These are phyloP conservation scores for Echeneis naucrates DNA, from an alignment of 2,797 vertebrate species.

Conservation along the genomic window DNA sequence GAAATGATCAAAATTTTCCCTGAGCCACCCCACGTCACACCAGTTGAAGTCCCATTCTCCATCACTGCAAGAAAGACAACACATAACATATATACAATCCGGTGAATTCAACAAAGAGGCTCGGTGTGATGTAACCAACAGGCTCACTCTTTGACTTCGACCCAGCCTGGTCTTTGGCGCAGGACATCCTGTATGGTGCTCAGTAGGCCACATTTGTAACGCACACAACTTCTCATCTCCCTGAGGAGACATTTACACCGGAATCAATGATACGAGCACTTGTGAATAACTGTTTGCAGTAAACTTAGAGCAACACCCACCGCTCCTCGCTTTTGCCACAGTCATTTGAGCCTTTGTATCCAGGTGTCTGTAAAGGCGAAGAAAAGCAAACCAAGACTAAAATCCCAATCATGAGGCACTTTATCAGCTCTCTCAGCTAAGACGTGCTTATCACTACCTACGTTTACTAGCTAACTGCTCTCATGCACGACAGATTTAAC, in stretches of 20 bases:
- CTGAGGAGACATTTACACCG: slow-evolving; percentile 40
- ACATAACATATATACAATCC: neutral
- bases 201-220: slow-evolving; percentile 87
- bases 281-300: neutral
- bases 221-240: slow-evolving; percentile 79
- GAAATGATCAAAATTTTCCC: slow-evolving; percentile 91
- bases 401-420: neutral
- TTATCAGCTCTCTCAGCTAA: neutral
- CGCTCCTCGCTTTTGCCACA: slow-evolving; percentile 73
- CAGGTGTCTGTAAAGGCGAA: slow-evolving; percentile 66
- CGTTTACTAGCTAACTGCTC: neutral
- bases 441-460: neutral
- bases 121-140: neutral
- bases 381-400: slow-evolving; percentile 3
- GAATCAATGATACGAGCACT: neutral
- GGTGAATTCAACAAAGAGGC: neutral
- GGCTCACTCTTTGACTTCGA: slow-evolving; percentile 94
- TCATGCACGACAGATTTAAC: neutral
- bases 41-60: slow-evolving; percentile 94
- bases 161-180: slow-evolving; percentile 88
- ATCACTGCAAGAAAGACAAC: slow-evolving; percentile 79
- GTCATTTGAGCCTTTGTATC: slow-evolving; percentile 65
- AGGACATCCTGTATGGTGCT: slow-evolving; percentile 90
- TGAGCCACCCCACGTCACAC: slow-evolving; percentile 92
- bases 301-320: slow-evolving; percentile 64